phyloP scores from a whole-genome alignment of 2,888 invertebrate genomes.

The Epirrita christyi region DNA sequence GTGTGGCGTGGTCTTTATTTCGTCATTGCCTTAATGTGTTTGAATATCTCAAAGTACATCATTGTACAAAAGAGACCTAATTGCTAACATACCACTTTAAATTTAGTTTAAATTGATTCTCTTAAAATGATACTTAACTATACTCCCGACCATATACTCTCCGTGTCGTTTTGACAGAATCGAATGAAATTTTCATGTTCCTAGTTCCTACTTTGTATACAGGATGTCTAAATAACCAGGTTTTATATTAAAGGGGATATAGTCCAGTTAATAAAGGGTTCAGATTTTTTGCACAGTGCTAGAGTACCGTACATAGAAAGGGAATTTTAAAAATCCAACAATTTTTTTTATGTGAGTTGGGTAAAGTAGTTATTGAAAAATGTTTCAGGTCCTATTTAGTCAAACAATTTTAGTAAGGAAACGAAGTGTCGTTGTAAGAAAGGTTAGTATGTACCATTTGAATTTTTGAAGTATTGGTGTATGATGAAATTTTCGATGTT shows the following conservation, averaged over 20 bases:
- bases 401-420: no score
- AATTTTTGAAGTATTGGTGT: no score
- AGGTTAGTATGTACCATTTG: no score
- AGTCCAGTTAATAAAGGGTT: no score
- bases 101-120: slow-evolving; percentile 35
- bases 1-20: slow-evolving; percentile 14
- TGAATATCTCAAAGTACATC: slow-evolving; percentile 11
- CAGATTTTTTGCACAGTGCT: no score
- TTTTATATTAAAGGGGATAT: neutral
- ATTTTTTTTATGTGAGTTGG: no score
- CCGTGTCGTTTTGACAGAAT: slow-evolving; percentile 43
- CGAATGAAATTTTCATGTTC: slow-evolving; percentile 28
- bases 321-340: no score
- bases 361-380: no score
- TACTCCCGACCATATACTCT: slow-evolving; percentile 43
- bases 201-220: slow-evolving; percentile 18
- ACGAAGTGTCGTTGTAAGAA: no score
- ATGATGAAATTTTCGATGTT: no score
- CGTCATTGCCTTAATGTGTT: slow-evolving; percentile 24
- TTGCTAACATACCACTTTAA: slow-evolving; percentile 12
- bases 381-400: no score
- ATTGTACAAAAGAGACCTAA: neutral
- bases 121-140: slow-evolving; percentile 39
- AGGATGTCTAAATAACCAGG: slow-evolving; percentile 12
- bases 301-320: no score